Base-by-base conservation (phyloP, 2,888 invertebrate genomes). In the Meta bourneti region DNA sequence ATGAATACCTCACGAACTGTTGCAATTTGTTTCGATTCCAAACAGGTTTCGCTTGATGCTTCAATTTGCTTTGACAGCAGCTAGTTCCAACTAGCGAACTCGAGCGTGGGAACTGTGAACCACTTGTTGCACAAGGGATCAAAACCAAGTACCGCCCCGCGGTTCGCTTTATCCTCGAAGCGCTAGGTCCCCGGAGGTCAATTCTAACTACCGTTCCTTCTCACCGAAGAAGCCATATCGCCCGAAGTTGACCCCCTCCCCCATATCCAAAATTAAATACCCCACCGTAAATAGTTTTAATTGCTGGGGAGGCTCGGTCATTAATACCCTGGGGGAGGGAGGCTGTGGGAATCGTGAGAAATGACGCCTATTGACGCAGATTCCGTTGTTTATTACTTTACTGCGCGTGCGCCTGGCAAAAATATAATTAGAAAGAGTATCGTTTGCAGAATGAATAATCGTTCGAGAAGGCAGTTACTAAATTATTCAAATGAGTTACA, bases 281-380 rank as follows among this genome's bases (percentile, higher is more conserved):
- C 7, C 77, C 19, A 19, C 34, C 54, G 87, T 61, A 34, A 75
- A 75, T 75, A 52, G 69, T 72, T 78, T 87, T 87, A 87, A 87
- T 87, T 87, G 87, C 71, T 34, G 87, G 71, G 87, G 87, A 11
- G 87, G 51, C 34, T n/a, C 8, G 48, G 54, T 78, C 6, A 84
- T 84, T 84, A 75, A 9, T 54, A 16, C 72, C 7, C 6, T 5
- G 72, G 51, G 34, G 19, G 9, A n/a, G 20, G 0, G 20, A 79
- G 48, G 74, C 52, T 34, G 49, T 9, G 8, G 8, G 11, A 61
- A 51, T 74, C 84, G 84, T 84, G 84, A 52, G 75, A 48, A n/a
- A 61, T 8, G 7, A 84, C 84, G 84, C 84, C 84, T 75, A 48
- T 34, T 19, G 54, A 51, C 11, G 71, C 48, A 51, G 70, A 51